Percentiles rank a stretch among this genome's conserved stretches.
Conservation (phyloP, 2,113 vertebrate genomes). For the Rutilus rutilus region DNA sequence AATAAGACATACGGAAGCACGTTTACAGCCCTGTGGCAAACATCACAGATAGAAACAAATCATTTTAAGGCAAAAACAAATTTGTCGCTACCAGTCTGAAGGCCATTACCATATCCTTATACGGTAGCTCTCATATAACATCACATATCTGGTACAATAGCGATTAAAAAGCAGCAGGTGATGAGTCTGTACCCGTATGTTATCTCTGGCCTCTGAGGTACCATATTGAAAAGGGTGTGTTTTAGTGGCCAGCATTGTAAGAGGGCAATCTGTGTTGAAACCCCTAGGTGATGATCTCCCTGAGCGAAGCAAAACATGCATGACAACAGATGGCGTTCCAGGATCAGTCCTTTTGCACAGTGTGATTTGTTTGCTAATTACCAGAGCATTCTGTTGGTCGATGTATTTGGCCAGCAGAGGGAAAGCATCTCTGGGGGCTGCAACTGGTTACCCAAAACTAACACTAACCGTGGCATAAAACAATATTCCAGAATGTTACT, state of each 20-base stretch:
- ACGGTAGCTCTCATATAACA: neutral
- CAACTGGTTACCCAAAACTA: neutral
- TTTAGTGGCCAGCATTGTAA: neutral
- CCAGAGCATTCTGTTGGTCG: slow-evolving; percentile 30
- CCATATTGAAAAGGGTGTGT: neutral
- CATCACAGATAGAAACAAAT: neutral
- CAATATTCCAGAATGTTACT: neutral
- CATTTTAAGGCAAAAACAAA: neutral
- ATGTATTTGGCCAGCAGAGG: neutral
- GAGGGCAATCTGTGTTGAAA: neutral
- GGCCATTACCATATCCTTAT: neutral
- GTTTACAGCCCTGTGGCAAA: neutral
- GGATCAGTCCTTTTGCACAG: slow-evolving; percentile 42
- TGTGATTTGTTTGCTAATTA: slow-evolving; percentile 47
- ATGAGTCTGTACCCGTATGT: neutral
- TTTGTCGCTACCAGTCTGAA: neutral
- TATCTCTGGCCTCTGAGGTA: neutral
- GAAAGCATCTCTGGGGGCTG: neutral
- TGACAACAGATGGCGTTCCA: slow-evolving; percentile 51
- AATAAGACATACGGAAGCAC: neutral
- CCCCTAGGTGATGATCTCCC: slow-evolving; percentile 31
- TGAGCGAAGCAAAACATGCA: slow-evolving; percentile 25
- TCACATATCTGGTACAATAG: neutral
- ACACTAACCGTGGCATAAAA: slow-evolving; percentile 1
- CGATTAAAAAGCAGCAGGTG: slow-evolving; percentile 14